A percentile compares a stretch with the other conserved stretches of the same genome.
phyloP scores from a whole-genome alignment of 2,797 vertebrate species.

The Lagocephalus sceleratus region DNA sequence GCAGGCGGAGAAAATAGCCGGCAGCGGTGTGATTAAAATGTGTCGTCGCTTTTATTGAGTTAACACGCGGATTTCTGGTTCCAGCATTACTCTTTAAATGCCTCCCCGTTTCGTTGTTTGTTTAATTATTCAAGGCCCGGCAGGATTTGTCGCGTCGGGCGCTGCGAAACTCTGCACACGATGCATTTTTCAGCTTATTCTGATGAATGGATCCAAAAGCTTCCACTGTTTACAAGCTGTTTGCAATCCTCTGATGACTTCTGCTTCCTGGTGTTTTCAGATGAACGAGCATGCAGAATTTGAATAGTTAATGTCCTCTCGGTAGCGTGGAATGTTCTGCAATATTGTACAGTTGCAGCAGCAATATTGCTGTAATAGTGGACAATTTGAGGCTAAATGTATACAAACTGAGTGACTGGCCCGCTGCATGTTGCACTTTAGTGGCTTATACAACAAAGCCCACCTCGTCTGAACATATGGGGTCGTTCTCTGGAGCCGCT shows the following conservation, averaged over 20 bases:
- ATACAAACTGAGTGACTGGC: neutral
- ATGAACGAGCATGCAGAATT: neutral
- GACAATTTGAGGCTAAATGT: neutral
- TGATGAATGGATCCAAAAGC: slow-evolving; percentile 5
- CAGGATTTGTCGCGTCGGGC: slow-evolving; percentile 2
- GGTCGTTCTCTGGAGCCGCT: slow-evolving; percentile 11
- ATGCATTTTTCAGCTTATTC: slow-evolving; percentile 2
- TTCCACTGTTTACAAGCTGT: too few species aligned
- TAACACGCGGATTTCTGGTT: neutral
- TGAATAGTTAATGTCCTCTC: neutral
- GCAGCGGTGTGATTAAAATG: slow-evolving; percentile 1
- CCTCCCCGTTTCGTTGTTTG: neutral
- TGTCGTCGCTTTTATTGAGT: neutral
- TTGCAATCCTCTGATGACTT: neutral
- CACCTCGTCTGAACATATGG: slow-evolving; percentile 12
- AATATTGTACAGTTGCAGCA: neutral
- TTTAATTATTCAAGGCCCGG: slow-evolving; percentile 3
- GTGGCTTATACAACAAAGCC: neutral
- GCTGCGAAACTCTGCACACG: neutral
- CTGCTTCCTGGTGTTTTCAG: neutral
- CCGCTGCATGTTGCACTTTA: neutral
- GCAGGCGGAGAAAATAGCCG: neutral
- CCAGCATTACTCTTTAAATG: slow-evolving; percentile 1
- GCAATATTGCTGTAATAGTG: neutral
- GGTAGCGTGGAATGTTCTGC: neutral